phyloP scores from a whole-genome alignment of 2,113 vertebrate species.

The Microtus montanus region DNA sequence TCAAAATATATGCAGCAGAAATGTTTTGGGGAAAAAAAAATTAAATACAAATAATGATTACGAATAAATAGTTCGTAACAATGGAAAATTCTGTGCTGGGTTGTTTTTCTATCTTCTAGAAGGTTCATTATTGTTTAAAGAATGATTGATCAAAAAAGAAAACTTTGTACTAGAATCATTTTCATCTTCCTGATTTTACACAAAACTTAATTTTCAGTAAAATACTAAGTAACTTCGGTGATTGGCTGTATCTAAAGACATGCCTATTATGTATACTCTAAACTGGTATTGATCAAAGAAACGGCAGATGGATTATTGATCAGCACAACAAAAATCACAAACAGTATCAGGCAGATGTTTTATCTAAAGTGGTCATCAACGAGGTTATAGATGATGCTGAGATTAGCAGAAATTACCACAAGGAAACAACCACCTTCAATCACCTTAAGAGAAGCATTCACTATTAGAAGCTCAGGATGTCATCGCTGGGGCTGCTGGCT shows the following conservation, averaged over 20 bases:
- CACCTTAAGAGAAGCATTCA: not conserved
- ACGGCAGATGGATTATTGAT: not conserved
- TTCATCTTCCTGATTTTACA: not conserved
- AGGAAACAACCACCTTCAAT: not conserved
- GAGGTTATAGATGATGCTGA: not conserved
- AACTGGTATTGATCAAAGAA: conserved; percentile 1
- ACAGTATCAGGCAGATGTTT: not conserved
- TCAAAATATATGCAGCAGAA: conserved; percentile 10
- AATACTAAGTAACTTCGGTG: not conserved
- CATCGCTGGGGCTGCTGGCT: not conserved
- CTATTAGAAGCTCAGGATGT: not conserved
- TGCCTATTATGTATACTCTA: not conserved
- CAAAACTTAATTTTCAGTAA: conserved; percentile 37
- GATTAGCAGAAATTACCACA: conserved; percentile 10
- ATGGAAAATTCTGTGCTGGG: not conserved
- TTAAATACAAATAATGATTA: conserved; percentile 35
- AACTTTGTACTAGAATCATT: conserved; percentile 3
- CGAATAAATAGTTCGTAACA: not conserved
- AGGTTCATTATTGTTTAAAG: conserved; percentile 34
- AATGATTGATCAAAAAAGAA: not conserved
- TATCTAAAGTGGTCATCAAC: not conserved
- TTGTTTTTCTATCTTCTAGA: conserved; percentile 16
- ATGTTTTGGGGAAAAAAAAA: not conserved
- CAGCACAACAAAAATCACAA: not conserved
- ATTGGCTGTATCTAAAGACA: not conserved